phyloP scores from a whole-genome alignment of 2,888 invertebrate species.

The Chouioia cunea region DNA sequence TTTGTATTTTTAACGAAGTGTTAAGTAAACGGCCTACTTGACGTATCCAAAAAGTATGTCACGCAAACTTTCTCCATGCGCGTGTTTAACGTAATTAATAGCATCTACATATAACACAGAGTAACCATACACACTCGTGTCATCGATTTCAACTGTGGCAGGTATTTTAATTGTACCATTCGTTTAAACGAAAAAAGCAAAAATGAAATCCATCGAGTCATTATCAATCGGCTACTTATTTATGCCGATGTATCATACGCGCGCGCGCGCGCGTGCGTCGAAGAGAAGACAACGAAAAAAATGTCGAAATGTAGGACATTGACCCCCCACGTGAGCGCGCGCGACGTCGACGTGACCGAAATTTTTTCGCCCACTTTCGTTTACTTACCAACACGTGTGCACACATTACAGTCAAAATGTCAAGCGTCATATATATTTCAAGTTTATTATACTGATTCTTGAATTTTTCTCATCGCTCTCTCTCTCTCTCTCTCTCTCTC shows the following conservation, averaged over 20 bases:
- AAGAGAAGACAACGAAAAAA: conserved; percentile 8
- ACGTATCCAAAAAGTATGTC: conserved; percentile 22
- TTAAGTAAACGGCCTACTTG: conserved; percentile 9
- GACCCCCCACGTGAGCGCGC: conserved; percentile 4
- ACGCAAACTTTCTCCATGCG: conserved; percentile 20
- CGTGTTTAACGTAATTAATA: conserved; percentile 15
- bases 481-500: no score
- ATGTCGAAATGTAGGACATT: conserved; percentile 28
- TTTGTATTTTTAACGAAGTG: conserved; percentile 4
- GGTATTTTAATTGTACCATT: no score
- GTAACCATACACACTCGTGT: not conserved
- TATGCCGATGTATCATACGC: not conserved
- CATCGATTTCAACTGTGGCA: no score
- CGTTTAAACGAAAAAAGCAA: no score
- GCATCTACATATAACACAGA: not conserved
- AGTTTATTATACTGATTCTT: no score
- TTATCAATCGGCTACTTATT: conserved; percentile 21
- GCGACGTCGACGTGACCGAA: conserved; percentile 33
- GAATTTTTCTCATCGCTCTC: no score
- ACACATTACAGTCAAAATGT: no score
- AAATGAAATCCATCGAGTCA: no score
- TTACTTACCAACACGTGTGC: not conserved
- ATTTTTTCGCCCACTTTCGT: conserved; percentile 28
- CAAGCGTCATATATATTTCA: no score
- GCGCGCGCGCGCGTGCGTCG: not conserved